Evolutionary conservation across 2,113 vertebrate genomes (phyloP).

Genomic region (Ptychochromis oligacanthus): DNA sequence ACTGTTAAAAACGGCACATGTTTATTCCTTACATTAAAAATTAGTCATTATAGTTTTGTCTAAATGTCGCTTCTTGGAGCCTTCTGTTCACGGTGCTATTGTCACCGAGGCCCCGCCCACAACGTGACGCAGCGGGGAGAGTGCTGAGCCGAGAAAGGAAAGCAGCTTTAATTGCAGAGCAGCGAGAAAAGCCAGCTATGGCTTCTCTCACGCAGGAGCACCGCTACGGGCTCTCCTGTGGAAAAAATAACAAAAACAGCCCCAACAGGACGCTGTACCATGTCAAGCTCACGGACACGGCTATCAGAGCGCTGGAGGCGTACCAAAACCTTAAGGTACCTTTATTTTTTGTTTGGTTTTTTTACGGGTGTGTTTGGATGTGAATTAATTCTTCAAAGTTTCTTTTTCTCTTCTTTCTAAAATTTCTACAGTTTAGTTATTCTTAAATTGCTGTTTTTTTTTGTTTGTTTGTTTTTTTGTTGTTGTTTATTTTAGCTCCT

Average conservation of each 20-base stretch:
- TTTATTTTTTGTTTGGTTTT: neutral
- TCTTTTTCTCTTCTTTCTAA: neutral
- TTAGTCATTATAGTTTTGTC: neutral
- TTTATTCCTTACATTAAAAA: neutral
- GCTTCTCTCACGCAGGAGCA: conserved; percentile 81
- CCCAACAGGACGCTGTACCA: conserved; percentile 79
- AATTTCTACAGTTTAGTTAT: neutral
- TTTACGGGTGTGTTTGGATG: neutral
- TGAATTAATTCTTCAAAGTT: neutral
- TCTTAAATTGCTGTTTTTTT: neutral
- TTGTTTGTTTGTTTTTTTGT: neutral
- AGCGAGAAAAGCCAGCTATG: conserved; percentile 76
- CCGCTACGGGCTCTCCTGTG: conserved; percentile 79
- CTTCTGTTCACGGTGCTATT: neutral
- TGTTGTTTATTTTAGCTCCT: neutral
- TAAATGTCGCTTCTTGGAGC: neutral
- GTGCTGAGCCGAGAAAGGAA: conserved; percentile 48
- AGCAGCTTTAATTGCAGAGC: conserved; percentile 53
- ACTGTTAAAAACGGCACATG: neutral
- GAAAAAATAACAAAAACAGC: conserved; percentile 64
- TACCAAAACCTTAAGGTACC: conserved; percentile 85
- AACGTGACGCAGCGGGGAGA: conserved; percentile 37
- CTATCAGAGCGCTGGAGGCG: conserved; percentile 83
- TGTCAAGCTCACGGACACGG: conserved; percentile 85
- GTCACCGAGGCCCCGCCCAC: conserved; percentile 55